These are phyloP conservation scores for Autographa pulchrina DNA, from an alignment of 2,888 invertebrate genomes.

Conservation along the genomic window DNA sequence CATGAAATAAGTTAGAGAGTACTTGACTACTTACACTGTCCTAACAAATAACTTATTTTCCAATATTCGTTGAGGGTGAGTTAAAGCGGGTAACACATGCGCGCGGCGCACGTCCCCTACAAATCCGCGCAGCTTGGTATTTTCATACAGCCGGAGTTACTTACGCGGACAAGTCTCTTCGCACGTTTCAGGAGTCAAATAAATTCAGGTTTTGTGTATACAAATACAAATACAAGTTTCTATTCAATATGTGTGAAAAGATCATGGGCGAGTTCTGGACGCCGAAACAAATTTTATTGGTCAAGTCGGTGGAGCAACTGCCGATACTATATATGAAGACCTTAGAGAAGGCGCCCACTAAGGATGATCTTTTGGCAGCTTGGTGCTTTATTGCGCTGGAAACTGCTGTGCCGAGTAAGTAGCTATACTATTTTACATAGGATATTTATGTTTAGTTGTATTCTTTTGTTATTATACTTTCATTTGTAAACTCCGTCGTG, in stretches of 20 bases:
- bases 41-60: not conserved
- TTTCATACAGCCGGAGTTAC: not conserved
- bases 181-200: not conserved
- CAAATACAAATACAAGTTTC: not conserved
- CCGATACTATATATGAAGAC: not conserved
- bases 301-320: not conserved
- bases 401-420: not conserved
- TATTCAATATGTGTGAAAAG: not conserved
- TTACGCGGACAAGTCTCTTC: not conserved
- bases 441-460: not conserved
- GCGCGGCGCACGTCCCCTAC: not conserved
- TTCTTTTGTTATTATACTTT: not conserved
- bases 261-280: not conserved
- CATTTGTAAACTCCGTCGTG: too few relatives aligned
- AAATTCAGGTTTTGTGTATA: not conserved
- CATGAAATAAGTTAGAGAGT: not conserved
- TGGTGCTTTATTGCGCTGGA: not conserved
- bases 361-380: not conserved
- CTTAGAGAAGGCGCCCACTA: not conserved
- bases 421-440: not conserved
- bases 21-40: not conserved
- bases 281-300: not conserved
- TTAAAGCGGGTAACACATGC: not conserved
- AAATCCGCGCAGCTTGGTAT: not conserved
- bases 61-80: not conserved